Evolutionary conservation across 2,888 invertebrate genomes (phyloP), one percentile per base, ranked within the genome.

Genomic region (Cataglyphis cursor): DNA sequence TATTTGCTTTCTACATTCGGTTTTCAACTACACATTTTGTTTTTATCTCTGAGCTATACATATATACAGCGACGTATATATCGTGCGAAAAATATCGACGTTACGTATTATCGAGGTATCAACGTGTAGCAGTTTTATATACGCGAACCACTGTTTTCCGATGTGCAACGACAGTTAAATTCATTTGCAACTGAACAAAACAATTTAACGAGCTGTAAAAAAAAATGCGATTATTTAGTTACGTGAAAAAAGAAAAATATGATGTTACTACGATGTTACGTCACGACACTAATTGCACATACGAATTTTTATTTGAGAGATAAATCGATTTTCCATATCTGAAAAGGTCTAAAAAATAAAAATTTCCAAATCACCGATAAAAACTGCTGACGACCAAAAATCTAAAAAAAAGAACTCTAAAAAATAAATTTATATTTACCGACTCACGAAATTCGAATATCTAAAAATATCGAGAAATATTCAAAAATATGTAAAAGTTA

Each of bases 21-120:
- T 70, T 80, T 76, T 65, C 51, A 76, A 80, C 78, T 68, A 18
- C 70, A 18, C 44, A 80, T 80, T 80, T 70, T 68, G 78, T 59
- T 80, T 68, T 68, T 80, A 80, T 80, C 41, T 18, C 57, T 12
- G 6, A 41, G 41, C 35, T 65, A 51, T 64, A 48, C 48, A 48
- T n/a, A 9, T 31, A 21, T 59, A 38, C 18, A 24, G 5, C 18
- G 41, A 12, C 21, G 1, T 28, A 44, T 35, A 51, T n/a, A 51
- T 0, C 35, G 35, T 18, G 24, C 78, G 70, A 80, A 80, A 80
- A 80, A 66, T 80, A 80, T 80, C 78, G 70, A 70, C 59, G 48
- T 66, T 44, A 57, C 44, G 24, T 70, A 80, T 80, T 80, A 80
- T 70, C 59, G 21, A n/a, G 28, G 70, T 24, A 35, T 80, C 59